phyloP scores from a whole-genome alignment of 64 coral and sea anemone genomes.

The Pachyseris speciosa region DNA sequence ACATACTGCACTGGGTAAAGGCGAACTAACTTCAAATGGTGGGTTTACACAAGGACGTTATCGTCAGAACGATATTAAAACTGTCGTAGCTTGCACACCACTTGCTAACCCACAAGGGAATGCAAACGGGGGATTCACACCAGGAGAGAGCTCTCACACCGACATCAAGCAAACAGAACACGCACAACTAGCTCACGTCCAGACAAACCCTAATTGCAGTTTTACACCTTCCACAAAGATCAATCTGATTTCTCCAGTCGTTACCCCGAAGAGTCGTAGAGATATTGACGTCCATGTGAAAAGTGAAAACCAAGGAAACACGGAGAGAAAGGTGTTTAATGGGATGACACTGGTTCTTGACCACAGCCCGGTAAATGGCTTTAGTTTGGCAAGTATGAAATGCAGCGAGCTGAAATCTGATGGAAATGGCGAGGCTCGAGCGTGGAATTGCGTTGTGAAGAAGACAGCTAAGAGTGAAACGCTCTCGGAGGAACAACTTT shows the following conservation, averaged over 20 bases:
- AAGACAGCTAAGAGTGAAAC: background rate
- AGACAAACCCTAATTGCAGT: background rate
- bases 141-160: background rate
- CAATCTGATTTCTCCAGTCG: too few relatives aligned
- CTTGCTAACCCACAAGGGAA: background rate
- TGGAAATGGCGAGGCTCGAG: background rate
- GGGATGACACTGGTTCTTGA: conserved; percentile 8
- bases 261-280: background rate
- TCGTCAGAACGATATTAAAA: background rate
- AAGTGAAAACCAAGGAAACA: background rate
- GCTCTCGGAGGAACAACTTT: background rate
- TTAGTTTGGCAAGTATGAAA: background rate
- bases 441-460: too few relatives aligned
- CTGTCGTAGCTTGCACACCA: background rate
- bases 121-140: background rate
- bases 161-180: background rate
- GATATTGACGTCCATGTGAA: background rate
- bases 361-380: background rate
- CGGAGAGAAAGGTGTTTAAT: conserved; percentile 1
- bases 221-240: background rate
- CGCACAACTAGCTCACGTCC: background rate
- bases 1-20: background rate
- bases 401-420: background rate
- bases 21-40: background rate
- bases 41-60: background rate